phyloP scores from a whole-genome alignment of 2,797 vertebrate genomes.

The Forpus xanthops region DNA sequence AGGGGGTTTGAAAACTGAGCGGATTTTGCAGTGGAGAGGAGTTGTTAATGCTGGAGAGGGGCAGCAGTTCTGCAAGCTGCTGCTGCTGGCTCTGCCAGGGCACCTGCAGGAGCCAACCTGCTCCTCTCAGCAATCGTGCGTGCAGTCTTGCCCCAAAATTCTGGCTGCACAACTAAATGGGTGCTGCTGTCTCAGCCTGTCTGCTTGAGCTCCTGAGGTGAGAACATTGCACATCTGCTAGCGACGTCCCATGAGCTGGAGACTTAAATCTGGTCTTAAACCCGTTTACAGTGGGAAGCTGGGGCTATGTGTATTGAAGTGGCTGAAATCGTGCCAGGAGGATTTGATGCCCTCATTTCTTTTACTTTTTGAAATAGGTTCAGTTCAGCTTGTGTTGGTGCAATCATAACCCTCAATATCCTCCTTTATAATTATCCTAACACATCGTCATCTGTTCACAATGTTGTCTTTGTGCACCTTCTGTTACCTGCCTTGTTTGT shows the following conservation, averaged over 20 bases:
- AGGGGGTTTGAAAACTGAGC: neutral
- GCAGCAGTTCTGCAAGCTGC: neutral
- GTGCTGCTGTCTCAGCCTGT: neutral
- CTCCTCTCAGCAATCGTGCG: neutral
- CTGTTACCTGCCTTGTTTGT: neutral
- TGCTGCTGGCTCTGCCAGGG: neutral
- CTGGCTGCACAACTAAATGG: neutral
- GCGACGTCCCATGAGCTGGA: rapidly evolving
- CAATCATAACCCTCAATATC: rapidly evolving
- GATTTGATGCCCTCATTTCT: neutral
- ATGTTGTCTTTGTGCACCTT: neutral
- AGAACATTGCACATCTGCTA: no score
- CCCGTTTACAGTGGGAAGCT: neutral
- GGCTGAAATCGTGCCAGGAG: neutral
- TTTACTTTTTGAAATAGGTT: neutral
- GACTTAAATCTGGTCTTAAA: neutral
- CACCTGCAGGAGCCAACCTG: neutral
- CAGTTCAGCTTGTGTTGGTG: neutral
- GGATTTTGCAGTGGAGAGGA: neutral
- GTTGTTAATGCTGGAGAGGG: neutral
- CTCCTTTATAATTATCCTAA: neutral
- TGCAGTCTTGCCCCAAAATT: neutral
- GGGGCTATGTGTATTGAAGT: neutral
- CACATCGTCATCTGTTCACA: neutral
- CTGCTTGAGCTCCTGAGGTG: neutral